These are phyloP conservation scores for Isoperla grammatica DNA, from an alignment of 2,888 invertebrate genomes.

Conservation along the genomic window DNA sequence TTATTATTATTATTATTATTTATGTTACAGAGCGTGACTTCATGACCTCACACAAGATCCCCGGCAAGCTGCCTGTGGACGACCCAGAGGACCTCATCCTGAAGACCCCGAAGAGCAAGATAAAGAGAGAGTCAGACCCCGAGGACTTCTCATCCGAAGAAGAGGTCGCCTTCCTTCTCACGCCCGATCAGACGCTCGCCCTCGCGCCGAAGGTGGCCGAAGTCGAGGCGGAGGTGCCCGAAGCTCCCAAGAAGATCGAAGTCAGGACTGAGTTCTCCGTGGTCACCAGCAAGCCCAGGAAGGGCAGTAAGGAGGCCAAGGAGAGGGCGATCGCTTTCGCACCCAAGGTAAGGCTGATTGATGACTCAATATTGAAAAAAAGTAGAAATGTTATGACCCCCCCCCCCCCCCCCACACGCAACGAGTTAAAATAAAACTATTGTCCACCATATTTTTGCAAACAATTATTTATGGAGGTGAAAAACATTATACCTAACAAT, in stretches of 20 bases:
- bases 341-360: slow-evolving; percentile 2
- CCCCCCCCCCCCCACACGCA: too few relatives aligned
- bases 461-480: too few relatives aligned
- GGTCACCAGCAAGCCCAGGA: slow-evolving; percentile 29
- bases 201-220: neutral
- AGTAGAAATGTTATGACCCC: too few relatives aligned
- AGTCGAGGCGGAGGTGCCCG: neutral
- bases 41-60: slow-evolving; percentile 68
- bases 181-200: slow-evolving; percentile 23
- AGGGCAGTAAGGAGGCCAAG: slow-evolving; percentile 13
- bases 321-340: neutral
- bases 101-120: neutral
- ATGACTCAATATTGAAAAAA: neutral
- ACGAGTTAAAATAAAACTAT: too few relatives aligned
- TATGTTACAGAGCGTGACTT: slow-evolving; percentile 46
- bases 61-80: slow-evolving; percentile 44
- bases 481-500: too few relatives aligned
- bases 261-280: slow-evolving; percentile 30
- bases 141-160: slow-evolving; percentile 10
- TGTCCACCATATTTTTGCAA: too few relatives aligned
- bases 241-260: neutral
- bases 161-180: slow-evolving; percentile 18
- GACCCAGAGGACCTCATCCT: slow-evolving; percentile 32
- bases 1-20: too few relatives aligned
- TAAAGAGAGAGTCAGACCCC: slow-evolving; percentile 1